These are phyloP conservation scores for Glaucomys volans DNA, from an alignment of 2,113 vertebrate genomes.

Conservation along the genomic window DNA sequence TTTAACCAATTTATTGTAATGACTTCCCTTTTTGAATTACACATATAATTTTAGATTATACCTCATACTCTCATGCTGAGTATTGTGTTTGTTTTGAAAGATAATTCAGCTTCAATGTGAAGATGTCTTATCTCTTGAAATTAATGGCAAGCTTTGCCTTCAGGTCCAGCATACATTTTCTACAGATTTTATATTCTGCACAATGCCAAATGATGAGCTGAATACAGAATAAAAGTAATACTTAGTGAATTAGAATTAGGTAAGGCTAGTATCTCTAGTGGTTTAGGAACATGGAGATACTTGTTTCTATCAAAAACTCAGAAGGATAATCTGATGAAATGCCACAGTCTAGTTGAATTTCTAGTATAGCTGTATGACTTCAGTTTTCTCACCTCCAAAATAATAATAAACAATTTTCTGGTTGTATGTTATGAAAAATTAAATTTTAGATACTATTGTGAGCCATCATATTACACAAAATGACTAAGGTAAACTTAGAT, in stretches of 20 bases:
- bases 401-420: not conserved
- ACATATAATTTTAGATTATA: not conserved
- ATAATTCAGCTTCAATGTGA: not conserved
- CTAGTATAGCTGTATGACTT: not conserved
- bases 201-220: not conserved
- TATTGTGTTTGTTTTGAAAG: conserved; percentile 2
- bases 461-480: not conserved
- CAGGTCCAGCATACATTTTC: not conserved
- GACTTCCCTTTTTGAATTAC: conserved; percentile 27
- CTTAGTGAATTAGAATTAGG: not conserved
- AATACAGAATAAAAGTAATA: conserved; percentile 33
- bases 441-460: not conserved
- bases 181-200: not conserved
- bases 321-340: not conserved
- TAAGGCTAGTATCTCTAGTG: not conserved
- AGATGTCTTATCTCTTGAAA: conserved; percentile 1
- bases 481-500: not conserved
- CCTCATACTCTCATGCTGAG: not conserved
- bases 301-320: not conserved
- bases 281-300: not conserved
- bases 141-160: not conserved
- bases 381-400: not conserved
- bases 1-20: not conserved
- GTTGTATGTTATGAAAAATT: not conserved
- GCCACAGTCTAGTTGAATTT: not conserved